Base-by-base conservation (phyloP, 2,888 invertebrate species). In the Agelastica alni region DNA sequence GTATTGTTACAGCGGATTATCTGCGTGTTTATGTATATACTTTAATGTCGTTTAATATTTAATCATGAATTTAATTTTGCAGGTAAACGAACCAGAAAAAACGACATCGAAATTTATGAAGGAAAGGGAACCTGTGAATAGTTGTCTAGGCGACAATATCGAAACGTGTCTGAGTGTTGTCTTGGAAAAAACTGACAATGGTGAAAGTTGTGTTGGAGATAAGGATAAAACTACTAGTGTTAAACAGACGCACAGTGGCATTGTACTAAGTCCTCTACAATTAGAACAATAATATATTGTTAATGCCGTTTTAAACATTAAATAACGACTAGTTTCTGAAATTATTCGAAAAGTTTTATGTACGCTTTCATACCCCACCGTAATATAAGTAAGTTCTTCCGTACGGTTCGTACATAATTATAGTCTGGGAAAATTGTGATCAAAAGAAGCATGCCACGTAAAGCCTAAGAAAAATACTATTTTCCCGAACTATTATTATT, bases 201-300 rank as follows among this genome's bases (percentile, higher is more conserved):
- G 53, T 60, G 61, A 65, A 36, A 65, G 63, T 53, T 62, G 60
- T 59, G 59, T 58, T 7, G 48, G 52, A 45, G 55, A 58, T 22
- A 60, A 64, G 31, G 52, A 48, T 51, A 46, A 55, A 18, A 58
- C 44, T 44, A 64, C 60, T 56, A 54, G 61, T 62, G 70, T 68
- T 45, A 72, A 68, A 64, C 62, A 66, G 49, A 66, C 78, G 77
- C 83, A 74, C 64, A 77, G 77, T 69, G 85, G 85, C 61, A 83
- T 85, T 59, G 83, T 85, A 58, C 80, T 85, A 66, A 85, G 84
- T 69, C 85, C 85, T 62, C 81, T 84, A 60, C 84, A 85, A 70
- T 77, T 85, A 68, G 81, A 82, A 76, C 75, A 75, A 73, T 75
- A 74, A 74, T 55, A 51, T 49, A 52, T 63, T 62, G 61, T 64